Evolutionary conservation across 2,888 invertebrate genomes (phyloP).

Genomic region (Mylabris sibirica): DNA sequence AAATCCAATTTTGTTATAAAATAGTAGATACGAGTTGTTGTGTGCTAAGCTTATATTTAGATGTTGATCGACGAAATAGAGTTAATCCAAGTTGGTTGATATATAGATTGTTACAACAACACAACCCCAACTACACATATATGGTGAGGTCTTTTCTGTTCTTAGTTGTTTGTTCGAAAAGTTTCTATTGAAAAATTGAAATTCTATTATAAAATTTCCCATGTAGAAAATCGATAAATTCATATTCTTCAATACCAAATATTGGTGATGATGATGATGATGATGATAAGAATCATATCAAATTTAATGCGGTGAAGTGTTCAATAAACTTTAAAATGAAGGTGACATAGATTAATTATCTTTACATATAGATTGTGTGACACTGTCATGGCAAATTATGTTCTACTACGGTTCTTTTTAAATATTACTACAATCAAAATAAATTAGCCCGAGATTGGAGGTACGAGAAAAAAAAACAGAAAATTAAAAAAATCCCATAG

Average conservation of each 20-base stretch:
- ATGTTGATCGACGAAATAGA: slow-evolving; percentile 1
- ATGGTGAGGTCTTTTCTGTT: neutral
- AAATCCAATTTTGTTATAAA: neutral
- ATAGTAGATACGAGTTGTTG: neutral
- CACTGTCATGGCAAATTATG: slow-evolving; percentile 9
- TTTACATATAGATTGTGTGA: neutral
- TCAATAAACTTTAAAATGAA: slow-evolving; percentile 3
- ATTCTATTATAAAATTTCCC: neutral
- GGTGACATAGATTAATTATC: slow-evolving; percentile 9
- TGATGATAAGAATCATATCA: slow-evolving; percentile 1
- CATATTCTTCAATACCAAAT: neutral
- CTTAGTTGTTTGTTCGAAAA: no score
- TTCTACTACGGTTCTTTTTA: neutral
- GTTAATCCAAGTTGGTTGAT: neutral
- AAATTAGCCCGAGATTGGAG: neutral
- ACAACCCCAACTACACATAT: neutral
- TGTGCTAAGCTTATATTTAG: neutral
- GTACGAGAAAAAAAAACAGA: no score
- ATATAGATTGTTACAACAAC: neutral
- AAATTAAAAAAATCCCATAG: neutral
- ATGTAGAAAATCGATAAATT: slow-evolving; percentile 8
- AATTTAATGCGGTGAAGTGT: slow-evolving; percentile 1
- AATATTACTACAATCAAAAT: no score
- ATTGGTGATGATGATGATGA: neutral
- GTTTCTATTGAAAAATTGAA: neutral